Percentiles rank a stretch among this genome's conserved stretches.
phyloP scores from a whole-genome alignment of 1,140 invertebrate species.

The Pygmarrhopalites habei region DNA sequence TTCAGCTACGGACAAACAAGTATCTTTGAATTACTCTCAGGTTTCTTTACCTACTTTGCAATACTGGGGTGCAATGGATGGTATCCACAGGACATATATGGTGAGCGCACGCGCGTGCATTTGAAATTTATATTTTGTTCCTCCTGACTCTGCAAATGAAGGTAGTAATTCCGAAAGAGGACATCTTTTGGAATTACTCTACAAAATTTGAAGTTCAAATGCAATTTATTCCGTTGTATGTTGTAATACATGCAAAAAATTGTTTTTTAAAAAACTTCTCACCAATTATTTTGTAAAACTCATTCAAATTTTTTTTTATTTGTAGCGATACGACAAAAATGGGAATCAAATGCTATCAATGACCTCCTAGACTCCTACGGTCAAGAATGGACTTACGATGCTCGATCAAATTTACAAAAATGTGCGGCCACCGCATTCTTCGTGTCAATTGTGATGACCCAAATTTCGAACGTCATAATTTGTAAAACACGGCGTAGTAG shows the following conservation, averaged over 20 bases:
- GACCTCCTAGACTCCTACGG: conserved; percentile 54
- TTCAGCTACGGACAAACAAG: conserved; percentile 52
- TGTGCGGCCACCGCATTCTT: conserved; percentile 66
- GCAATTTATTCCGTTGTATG: too few species aligned
- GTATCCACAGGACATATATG: conserved; percentile 47
- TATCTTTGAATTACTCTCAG: conserved; percentile 51
- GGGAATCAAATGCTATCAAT: conserved; percentile 53
- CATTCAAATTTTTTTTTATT: too few species aligned
- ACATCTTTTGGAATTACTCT: too few species aligned
- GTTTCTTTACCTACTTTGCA: conserved; percentile 54
- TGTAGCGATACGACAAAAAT: conserved; percentile 47
- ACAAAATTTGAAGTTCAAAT: too few species aligned
- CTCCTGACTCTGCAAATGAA: too few species aligned
- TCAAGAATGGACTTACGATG: conserved; percentile 15
- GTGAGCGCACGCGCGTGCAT: conserved; percentile 48
- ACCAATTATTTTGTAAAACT: too few species aligned
- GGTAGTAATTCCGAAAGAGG: too few species aligned
- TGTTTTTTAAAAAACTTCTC: too few species aligned
- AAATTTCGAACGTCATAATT: conserved; percentile 63
- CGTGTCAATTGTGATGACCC: conserved; percentile 59
- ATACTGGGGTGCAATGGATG: conserved; percentile 59
- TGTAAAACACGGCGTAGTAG: conserved; percentile 60
- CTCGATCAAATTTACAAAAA: too few species aligned
- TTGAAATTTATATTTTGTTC: too few species aligned
- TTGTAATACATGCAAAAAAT: too few species aligned